These are phyloP conservation scores for Dinomys branickii DNA, from an alignment of 2,113 vertebrate species.

Conservation along the genomic window DNA sequence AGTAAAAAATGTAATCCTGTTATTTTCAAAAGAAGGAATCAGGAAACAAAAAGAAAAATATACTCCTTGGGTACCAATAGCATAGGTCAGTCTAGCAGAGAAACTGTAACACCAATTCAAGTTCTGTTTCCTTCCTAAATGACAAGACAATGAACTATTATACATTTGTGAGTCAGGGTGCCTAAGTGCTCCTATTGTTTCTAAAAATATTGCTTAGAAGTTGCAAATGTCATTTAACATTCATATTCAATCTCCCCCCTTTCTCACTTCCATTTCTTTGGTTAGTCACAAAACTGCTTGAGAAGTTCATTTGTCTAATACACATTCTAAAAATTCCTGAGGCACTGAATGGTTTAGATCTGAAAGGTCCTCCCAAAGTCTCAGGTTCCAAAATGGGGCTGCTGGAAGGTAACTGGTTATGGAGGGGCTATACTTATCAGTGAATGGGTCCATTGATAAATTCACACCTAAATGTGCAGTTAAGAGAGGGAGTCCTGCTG, in stretches of 20 bases:
- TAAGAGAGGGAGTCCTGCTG: neutral
- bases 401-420: neutral
- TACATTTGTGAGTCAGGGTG: neutral
- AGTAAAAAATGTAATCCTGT: neutral
- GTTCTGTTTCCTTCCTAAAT: neutral
- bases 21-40: slow-evolving; percentile 9
- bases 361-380: neutral
- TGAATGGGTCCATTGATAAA: neutral
- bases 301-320: neutral
- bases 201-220: slow-evolving; percentile 4
- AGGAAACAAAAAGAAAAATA: neutral
- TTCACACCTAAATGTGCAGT: neutral
- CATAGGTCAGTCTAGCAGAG: neutral
- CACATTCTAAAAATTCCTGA: neutral
- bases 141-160: neutral
- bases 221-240: neutral
- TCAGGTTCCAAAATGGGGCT: neutral
- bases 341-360: neutral
- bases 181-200: neutral
- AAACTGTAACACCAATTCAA: neutral
- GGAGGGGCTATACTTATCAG: neutral
- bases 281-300: neutral
- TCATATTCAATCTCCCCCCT: neutral
- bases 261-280: neutral
- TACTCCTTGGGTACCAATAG: neutral